phyloP scores from a whole-genome alignment of 2,797 vertebrate genomes.

The Pristis pectinata region DNA sequence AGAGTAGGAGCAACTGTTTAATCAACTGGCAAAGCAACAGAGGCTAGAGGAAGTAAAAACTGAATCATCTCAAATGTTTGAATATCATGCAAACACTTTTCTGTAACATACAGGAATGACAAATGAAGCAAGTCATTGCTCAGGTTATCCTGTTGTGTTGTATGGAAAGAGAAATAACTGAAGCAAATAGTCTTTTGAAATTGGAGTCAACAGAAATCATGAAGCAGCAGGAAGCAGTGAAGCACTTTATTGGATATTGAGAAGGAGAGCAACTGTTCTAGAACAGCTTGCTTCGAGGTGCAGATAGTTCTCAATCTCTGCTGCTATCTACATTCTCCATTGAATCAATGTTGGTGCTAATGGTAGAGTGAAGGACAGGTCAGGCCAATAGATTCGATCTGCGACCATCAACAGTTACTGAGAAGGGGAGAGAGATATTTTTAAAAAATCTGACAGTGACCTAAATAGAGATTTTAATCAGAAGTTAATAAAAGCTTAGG shows the following conservation, averaged over 20 bases:
- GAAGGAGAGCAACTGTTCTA: neutral
- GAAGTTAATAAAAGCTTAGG: too few species aligned
- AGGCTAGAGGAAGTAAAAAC: neutral
- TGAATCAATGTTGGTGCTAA: too few species aligned
- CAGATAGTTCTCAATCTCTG: too few species aligned
- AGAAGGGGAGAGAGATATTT: too few species aligned
- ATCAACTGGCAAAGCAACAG: neutral
- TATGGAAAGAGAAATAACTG: neutral
- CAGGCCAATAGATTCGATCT: too few species aligned
- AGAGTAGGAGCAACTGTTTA: neutral
- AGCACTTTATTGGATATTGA: neutral
- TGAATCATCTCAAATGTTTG: neutral
- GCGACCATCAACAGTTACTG: too few species aligned
- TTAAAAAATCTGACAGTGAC: too few species aligned
- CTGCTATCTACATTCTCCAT: too few species aligned
- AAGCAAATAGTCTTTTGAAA: neutral
- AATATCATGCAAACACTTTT: neutral
- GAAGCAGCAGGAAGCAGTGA: neutral
- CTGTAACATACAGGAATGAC: neutral
- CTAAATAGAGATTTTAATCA: too few species aligned
- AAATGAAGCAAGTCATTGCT: neutral
- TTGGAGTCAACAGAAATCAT: too few species aligned
- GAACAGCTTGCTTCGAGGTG: neutral
- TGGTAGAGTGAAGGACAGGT: too few species aligned
- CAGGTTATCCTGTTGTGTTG: neutral